A percentile compares a stretch with the other conserved stretches of the same genome.
These are phyloP conservation scores for Anagyrus pseudococci DNA, from an alignment of 2,888 invertebrate species.

Conservation along the genomic window DNA sequence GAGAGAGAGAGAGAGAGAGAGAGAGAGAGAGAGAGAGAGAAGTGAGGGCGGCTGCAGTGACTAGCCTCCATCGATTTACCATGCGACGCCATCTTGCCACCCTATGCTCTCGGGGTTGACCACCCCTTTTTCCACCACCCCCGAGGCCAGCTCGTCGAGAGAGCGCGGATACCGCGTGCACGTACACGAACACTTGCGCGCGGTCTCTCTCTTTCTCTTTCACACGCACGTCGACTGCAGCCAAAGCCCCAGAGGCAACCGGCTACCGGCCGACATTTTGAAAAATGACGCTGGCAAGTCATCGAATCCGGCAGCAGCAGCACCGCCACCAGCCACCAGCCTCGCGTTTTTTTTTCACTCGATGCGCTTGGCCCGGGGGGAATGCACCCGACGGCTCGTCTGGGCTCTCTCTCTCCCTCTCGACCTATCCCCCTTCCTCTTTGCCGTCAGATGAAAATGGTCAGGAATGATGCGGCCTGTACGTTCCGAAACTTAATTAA, in stretches of 20 bases:
- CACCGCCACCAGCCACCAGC: constrained; percentile 10
- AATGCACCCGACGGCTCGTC: too few species aligned
- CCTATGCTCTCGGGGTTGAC: constrained; percentile 60
- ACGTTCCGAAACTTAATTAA: too few species aligned
- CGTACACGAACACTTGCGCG: constrained; percentile 40
- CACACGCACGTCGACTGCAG: constrained; percentile 9
- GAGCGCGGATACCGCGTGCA: constrained; percentile 1
- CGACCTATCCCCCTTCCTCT: too few species aligned
- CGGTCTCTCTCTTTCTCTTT: constrained; percentile 35
- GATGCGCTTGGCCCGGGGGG: too few species aligned
- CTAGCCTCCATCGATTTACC: constrained; percentile 63
- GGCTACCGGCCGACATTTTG: constrained; percentile 60
- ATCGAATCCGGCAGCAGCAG: constrained; percentile 43
- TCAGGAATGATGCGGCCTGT: too few species aligned
- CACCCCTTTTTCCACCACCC: constrained; percentile 49
- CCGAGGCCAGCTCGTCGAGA: constrained; percentile 19
- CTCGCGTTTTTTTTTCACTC: too few species aligned
- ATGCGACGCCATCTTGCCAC: constrained; percentile 62
- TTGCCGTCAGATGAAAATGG: too few species aligned
- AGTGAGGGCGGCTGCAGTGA: constrained; percentile 61
- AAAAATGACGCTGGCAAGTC: constrained; percentile 60
- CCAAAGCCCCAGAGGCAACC: constrained; percentile 25
- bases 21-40: constrained; percentile 51
- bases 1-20: constrained; percentile 44
- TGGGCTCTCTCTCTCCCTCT: too few species aligned